These are phyloP conservation scores for Muscicapa comitata DNA, from an alignment of 2,797 vertebrate genomes.

Conservation along the genomic window DNA sequence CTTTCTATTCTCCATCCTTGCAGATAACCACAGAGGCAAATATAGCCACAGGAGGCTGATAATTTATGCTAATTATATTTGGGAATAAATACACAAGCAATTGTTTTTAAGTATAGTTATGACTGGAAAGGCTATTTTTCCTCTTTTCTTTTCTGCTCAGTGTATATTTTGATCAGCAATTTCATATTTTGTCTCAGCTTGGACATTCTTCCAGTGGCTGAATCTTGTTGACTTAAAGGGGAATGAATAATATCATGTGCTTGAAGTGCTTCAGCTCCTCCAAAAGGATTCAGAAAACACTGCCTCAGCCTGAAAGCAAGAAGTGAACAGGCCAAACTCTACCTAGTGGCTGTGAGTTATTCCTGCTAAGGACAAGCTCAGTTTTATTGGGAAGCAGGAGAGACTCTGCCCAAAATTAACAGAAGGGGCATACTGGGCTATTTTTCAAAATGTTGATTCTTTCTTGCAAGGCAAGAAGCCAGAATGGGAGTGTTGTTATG, in stretches of 20 bases:
- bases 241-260: not conserved
- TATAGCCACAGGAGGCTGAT: not conserved
- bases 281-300: not conserved
- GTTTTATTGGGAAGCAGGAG: not conserved
- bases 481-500: not conserved
- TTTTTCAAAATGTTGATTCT: not conserved
- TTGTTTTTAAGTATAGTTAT: not conserved
- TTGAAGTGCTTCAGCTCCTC: not conserved
- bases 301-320: not conserved
- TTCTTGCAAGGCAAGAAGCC: not conserved
- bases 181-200: not conserved
- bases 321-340: not conserved
- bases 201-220: not conserved
- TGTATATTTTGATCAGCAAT: not conserved
- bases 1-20: not conserved
- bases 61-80: not conserved
- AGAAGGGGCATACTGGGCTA: not conserved
- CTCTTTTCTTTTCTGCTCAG: not conserved
- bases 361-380: not conserved
- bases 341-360: not conserved
- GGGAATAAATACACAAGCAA: not conserved
- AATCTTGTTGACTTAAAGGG: not conserved
- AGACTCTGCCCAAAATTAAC: not conserved
- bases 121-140: not conserved
- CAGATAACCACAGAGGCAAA: not conserved